These are phyloP conservation scores for Mus musculus DNA, from an alignment of 2,113 vertebrate species.

Conservation along the genomic window GRCm39 chr12:69935001-69935500, in stretches of 20 bases:
- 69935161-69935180: conserved; percentile 12
- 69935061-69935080: neutral
- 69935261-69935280: conserved; percentile 1
- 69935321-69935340: neutral
- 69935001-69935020: conserved; percentile 51
- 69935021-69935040: neutral
- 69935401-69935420: neutral
- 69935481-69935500: conserved; percentile 44
- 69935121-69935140: conserved; percentile 8
- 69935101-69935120: conserved; percentile 39
- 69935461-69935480: conserved; percentile 37
- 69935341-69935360: neutral
- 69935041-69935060: conserved; percentile 12
- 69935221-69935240: neutral
- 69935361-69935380: neutral
- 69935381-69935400: conserved; percentile 19
- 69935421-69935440: neutral
- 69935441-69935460: conserved; percentile 42
- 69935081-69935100: neutral
- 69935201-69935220: neutral
- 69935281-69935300: conserved; percentile 32
- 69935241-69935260: neutral
- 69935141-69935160: neutral
- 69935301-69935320: conserved; percentile 15
- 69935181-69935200: neutral